A percentile compares a stretch with the other conserved stretches of the same genome.
These are phyloP conservation scores for Anastrepha obliqua DNA, from an alignment of 1,140 invertebrate species.

Conservation along the genomic window DNA sequence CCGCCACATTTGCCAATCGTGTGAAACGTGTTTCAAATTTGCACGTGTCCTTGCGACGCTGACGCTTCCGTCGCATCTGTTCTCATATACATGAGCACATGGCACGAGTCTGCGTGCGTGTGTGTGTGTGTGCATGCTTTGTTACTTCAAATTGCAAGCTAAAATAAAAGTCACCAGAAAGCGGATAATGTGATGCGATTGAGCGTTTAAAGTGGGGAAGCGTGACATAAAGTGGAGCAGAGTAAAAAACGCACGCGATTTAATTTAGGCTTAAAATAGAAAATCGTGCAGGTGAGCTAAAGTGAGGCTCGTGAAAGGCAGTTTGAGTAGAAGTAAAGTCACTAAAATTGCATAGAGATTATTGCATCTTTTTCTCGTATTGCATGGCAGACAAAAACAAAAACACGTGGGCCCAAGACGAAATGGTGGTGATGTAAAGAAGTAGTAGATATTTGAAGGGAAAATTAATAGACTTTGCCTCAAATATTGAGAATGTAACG, in stretches of 20 bases:
- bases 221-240: not conserved
- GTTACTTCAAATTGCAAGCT: not conserved
- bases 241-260: slow-evolving; percentile 28
- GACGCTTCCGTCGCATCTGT: slow-evolving; percentile 19
- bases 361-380: not conserved
- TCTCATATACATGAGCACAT: not conserved
- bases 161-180: not conserved
- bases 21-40: slow-evolving; percentile 48
- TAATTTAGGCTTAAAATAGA: slow-evolving; percentile 30
- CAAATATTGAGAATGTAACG: too few relatives aligned
- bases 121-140: not conserved
- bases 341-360: not conserved
- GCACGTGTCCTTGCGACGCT: slow-evolving; percentile 47
- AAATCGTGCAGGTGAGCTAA: not conserved
- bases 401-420: too few relatives aligned
- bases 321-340: not conserved
- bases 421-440: too few relatives aligned
- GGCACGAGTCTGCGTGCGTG: not conserved
- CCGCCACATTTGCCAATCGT: not conserved
- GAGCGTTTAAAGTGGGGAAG: not conserved
- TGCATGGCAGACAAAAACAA: not conserved
- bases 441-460: too few relatives aligned
- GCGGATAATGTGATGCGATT: not conserved
- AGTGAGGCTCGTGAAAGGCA: not conserved
- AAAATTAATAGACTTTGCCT: too few relatives aligned